These are phyloP conservation scores for Syrphus vitripennis DNA, from an alignment of 2,888 invertebrate species.

Conservation along the genomic window DNA sequence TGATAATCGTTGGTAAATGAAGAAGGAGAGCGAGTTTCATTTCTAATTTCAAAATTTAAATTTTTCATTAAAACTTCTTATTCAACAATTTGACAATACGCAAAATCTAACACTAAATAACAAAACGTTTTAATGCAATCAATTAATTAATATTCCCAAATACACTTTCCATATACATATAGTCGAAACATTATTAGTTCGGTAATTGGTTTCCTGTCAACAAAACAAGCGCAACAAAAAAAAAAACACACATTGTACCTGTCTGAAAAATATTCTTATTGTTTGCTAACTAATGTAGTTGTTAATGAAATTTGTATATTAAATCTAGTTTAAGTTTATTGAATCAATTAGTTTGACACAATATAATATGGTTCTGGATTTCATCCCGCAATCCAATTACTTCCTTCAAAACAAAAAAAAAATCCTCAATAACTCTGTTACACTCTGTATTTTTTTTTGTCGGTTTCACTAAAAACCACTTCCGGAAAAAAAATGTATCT, in stretches of 20 bases:
- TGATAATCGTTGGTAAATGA: no score
- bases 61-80: no score
- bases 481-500: background rate
- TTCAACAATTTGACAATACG: no score
- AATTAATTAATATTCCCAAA: background rate
- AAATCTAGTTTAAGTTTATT: conserved; percentile 26
- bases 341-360: conserved; percentile 28
- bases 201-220: background rate
- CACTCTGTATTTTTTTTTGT: background rate
- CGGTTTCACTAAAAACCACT: background rate
- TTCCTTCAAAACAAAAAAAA: background rate
- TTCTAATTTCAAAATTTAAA: no score
- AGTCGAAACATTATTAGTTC: background rate
- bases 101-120: no score
- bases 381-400: conserved; percentile 43
- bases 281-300: background rate
- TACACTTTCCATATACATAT: background rate
- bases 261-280: background rate
- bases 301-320: background rate
- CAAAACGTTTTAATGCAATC: no score
- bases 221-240: no score
- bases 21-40: no score
- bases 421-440: background rate
- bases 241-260: no score
- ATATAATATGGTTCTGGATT: background rate